These are phyloP conservation scores for Hirtodrosophila trivittata DNA, from an alignment of 2,888 invertebrate species.

Conservation along the genomic window DNA sequence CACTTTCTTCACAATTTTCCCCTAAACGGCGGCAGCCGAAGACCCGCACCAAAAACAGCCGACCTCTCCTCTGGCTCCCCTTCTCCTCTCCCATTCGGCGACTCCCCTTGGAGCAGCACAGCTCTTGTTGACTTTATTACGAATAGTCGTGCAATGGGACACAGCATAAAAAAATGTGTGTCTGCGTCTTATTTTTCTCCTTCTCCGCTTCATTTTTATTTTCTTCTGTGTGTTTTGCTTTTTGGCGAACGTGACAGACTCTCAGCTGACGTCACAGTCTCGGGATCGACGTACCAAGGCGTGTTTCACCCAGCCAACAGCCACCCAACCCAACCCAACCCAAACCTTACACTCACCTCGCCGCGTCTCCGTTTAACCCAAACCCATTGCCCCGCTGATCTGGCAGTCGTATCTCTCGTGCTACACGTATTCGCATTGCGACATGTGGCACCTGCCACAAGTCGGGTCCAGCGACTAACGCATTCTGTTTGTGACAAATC, in stretches of 20 bases:
- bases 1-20: conserved; percentile 80
- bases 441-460: conserved; percentile 12
- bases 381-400: conserved; percentile 19
- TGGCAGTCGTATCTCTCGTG: conserved; percentile 19
- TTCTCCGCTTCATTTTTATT: neutral
- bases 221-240: neutral
- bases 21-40: conserved; percentile 49
- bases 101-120: neutral
- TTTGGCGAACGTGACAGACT: conserved; percentile 67
- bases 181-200: conserved; percentile 10
- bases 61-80: conserved; percentile 35
- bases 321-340: conserved; percentile 3
- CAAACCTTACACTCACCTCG: neutral
- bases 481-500: no score
- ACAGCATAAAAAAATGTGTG: conserved; percentile 47
- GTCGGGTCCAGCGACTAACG: neutral
- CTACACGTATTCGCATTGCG: conserved; percentile 21
- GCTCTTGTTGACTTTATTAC: conserved; percentile 60
- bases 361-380: neutral
- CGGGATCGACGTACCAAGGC: conserved; percentile 7
- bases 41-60: conserved; percentile 43
- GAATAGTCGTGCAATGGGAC: conserved; percentile 64
- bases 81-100: conserved; percentile 11
- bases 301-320: conserved; percentile 31
- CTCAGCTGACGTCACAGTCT: conserved; percentile 65